Evolutionary conservation across 2,797 vertebrate species (phyloP).

Genomic region (Channallabes apus): DNA sequence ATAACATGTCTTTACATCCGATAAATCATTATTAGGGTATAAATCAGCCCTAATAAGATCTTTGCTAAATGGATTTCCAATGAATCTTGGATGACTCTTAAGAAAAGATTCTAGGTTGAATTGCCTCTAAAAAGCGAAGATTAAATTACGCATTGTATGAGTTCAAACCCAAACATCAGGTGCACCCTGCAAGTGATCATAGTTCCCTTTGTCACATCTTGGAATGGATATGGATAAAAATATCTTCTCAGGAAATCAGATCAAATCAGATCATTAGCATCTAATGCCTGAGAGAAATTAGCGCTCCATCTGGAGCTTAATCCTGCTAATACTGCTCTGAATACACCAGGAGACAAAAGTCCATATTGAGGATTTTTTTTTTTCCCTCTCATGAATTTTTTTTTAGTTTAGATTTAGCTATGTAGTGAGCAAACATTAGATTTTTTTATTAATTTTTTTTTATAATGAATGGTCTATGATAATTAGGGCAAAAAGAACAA

Average conservation of each 20-base stretch:
- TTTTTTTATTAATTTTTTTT: not conserved
- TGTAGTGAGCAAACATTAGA: not conserved
- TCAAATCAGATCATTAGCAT: conserved; percentile 44
- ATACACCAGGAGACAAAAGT: conserved; percentile 32
- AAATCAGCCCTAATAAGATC: not conserved
- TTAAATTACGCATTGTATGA: not conserved
- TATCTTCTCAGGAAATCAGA: conserved; percentile 45
- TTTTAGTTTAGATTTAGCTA: conserved; percentile 12
- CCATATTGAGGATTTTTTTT: not conserved
- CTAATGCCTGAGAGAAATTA: conserved; percentile 50
- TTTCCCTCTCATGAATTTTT: not conserved
- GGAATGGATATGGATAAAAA: conserved; percentile 26
- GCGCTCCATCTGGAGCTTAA: conserved; percentile 50
- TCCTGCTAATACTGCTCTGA: conserved; percentile 42
- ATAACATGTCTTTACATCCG: not conserved
- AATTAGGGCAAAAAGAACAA: conserved; percentile 11
- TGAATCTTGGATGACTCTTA: not conserved
- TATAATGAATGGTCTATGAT: conserved; percentile 31
- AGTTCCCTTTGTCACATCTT: conserved; percentile 32
- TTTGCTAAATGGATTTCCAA: not conserved
- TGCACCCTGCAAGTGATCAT: not conserved
- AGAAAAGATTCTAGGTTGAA: not conserved
- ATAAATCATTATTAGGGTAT: not conserved
- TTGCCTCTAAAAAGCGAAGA: not conserved
- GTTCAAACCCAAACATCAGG: not conserved